Conservation (phyloP, 1,140 invertebrate genomes). For the Hermetia illucens region DNA sequence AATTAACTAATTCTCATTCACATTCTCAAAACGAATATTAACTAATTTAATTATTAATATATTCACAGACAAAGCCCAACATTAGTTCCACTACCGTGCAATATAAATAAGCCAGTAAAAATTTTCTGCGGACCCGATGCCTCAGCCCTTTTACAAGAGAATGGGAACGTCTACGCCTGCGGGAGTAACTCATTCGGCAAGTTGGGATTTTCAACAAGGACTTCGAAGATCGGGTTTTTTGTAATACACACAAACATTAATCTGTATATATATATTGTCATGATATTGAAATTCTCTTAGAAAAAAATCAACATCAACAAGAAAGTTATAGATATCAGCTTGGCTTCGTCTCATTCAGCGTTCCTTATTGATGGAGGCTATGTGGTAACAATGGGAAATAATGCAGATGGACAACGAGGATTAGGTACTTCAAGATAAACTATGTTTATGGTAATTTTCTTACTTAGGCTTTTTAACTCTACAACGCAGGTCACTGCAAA, state of each 20-base stretch:
- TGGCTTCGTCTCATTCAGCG: slow-evolving; percentile 42
- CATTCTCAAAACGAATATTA: no score
- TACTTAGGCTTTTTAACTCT: no score
- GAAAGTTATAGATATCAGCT: slow-evolving; percentile 36
- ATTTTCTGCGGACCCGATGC: slow-evolving; percentile 49
- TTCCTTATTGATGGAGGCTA: slow-evolving; percentile 51
- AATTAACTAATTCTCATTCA: no score
- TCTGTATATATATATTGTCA: slow-evolving; percentile 1
- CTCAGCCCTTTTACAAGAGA: slow-evolving; percentile 48
- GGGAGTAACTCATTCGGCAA: slow-evolving; percentile 56
- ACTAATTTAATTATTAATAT: no score
- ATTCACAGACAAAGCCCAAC: slow-evolving; percentile 21
- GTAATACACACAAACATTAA: no score
- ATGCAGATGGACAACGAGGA: slow-evolving; percentile 39
- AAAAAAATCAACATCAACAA: slow-evolving; percentile 17
- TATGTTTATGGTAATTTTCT: no score
- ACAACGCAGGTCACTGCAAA: slow-evolving; percentile 16
- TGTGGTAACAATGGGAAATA: slow-evolving; percentile 49
- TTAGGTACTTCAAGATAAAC: slow-evolving; percentile 37
- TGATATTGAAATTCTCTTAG: slow-evolving; percentile 10
- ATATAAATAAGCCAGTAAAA: slow-evolving; percentile 35
- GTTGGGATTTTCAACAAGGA: slow-evolving; percentile 41
- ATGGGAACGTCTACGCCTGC: slow-evolving; percentile 47
- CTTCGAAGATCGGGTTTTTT: slow-evolving; percentile 20
- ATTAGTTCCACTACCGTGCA: slow-evolving; percentile 24